A percentile compares a stretch with the other conserved stretches of the same genome.
Conservation (phyloP, 2,797 vertebrate species). For the Anolis apletophallus region DNA sequence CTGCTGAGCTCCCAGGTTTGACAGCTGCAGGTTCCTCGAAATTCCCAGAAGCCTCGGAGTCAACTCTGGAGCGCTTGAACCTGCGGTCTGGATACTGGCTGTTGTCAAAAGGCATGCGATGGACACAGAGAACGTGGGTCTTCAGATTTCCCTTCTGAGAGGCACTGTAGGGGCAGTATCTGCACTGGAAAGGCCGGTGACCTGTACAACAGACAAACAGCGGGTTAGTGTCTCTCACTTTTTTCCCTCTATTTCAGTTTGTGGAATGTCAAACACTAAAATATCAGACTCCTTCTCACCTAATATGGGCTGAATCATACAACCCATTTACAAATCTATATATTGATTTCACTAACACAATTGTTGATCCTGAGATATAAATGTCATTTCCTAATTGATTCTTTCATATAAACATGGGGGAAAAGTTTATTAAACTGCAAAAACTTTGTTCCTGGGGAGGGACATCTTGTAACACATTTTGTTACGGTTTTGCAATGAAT, state of each 20-base stretch:
- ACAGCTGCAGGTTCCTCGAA: conserved; percentile 76
- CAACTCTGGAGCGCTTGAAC: conserved; percentile 90
- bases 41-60: conserved; percentile 79
- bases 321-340: neutral
- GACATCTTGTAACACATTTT: too few species aligned
- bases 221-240: conserved; percentile 54
- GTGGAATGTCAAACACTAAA: neutral
- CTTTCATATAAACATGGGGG: too few species aligned
- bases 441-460: too few species aligned
- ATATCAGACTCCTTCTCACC: neutral
- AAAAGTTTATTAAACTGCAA: too few species aligned
- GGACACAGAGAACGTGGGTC: conserved; percentile 93
- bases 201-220: conserved; percentile 73
- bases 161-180: conserved; percentile 92
- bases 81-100: conserved; percentile 92
- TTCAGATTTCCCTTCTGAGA: conserved; percentile 98
- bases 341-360: too few species aligned
- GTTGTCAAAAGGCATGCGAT: conserved; percentile 98
- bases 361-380: too few species aligned
- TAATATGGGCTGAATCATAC: neutral
- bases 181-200: conserved; percentile 91
- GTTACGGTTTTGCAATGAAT: too few species aligned
- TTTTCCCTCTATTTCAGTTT: neutral
- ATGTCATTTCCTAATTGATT: too few species aligned
- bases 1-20: conserved; percentile 66